phyloP scores from a whole-genome alignment of 37 sponge, comb jelly and placozoan species.

The Spongia lamella region DNA sequence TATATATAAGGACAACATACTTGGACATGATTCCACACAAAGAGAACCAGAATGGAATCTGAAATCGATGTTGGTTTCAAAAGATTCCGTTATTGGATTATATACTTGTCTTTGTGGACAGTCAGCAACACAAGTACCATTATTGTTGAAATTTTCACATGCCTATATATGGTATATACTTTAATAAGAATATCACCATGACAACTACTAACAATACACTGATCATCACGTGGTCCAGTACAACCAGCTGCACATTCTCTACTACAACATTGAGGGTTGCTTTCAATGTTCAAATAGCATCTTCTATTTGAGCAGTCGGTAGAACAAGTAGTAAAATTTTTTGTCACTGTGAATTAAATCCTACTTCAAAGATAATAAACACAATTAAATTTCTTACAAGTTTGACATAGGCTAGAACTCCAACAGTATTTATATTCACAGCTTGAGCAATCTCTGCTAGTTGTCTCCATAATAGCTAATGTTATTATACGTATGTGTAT shows the following conservation, averaged over 20 bases:
- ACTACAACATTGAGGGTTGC: conserved; percentile 40
- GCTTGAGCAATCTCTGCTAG: not conserved
- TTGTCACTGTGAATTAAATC: conserved; percentile 24
- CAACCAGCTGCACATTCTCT: conserved; percentile 68
- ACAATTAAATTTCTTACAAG: conserved; percentile 3
- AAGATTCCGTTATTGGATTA: conserved; percentile 8
- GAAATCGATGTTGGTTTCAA: conserved; percentile 49
- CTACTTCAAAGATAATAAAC: not conserved
- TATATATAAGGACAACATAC: conserved; percentile 17
- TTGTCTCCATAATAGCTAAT: too few species aligned
- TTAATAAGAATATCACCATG: not conserved
- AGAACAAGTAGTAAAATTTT: conserved; percentile 7
- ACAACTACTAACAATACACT: conserved; percentile 32
- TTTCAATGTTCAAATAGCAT: not conserved
- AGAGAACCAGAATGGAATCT: conserved; percentile 33
- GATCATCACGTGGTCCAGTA: conserved; percentile 24
- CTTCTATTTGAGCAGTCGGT: conserved; percentile 24
- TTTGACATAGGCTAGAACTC: not conserved
- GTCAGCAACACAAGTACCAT: conserved; percentile 60
- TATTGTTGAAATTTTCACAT: conserved; percentile 54
- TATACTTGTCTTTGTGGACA: conserved; percentile 48
- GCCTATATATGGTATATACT: conserved; percentile 39
- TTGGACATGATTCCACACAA: conserved; percentile 56
- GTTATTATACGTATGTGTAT: too few species aligned
- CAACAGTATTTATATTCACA: conserved; percentile 1